These are phyloP conservation scores for Atractosteus spatula DNA, from an alignment of 2,113 vertebrate genomes.

Conservation along the genomic window DNA sequence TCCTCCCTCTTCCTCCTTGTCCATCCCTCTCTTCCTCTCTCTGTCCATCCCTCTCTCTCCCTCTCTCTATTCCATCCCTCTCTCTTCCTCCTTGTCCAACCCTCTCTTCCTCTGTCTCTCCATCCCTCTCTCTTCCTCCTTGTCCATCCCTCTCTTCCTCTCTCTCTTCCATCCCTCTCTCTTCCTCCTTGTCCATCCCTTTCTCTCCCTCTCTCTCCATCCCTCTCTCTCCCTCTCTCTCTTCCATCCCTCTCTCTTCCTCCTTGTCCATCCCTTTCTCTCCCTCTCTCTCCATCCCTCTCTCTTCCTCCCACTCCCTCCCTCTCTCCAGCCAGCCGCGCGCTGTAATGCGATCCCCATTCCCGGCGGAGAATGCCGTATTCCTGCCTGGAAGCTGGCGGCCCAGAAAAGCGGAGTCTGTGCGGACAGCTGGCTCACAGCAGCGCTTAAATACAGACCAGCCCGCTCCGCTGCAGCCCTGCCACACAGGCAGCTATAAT, in stretches of 20 bases:
- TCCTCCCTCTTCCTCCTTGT: constrained; percentile 19
- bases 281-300: constrained; percentile 17
- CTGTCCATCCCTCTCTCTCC: background rate
- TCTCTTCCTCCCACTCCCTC: background rate
- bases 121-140: background rate
- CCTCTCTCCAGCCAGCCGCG: background rate
- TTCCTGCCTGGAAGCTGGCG: too few species aligned
- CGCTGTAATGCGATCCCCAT: constrained; percentile 22
- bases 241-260: too few species aligned
- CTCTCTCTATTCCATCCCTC: background rate
- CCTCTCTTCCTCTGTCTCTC: background rate
- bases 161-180: background rate
- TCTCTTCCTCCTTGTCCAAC: background rate
- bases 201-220: too few species aligned
- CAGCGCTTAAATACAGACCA: too few species aligned
- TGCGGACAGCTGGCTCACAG: too few species aligned
- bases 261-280: too few species aligned
- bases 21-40: constrained; percentile 19
- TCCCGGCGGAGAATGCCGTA: constrained; percentile 23
- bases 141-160: constrained; percentile 14
- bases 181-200: background rate
- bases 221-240: too few species aligned
- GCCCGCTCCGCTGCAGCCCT: too few species aligned
- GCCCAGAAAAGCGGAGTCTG: too few species aligned
- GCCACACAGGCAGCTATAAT: too few species aligned